Evolutionary conservation across 2,113 vertebrate genomes (phyloP).

Genomic region (Ibidorhyncha struthersii): DNA sequence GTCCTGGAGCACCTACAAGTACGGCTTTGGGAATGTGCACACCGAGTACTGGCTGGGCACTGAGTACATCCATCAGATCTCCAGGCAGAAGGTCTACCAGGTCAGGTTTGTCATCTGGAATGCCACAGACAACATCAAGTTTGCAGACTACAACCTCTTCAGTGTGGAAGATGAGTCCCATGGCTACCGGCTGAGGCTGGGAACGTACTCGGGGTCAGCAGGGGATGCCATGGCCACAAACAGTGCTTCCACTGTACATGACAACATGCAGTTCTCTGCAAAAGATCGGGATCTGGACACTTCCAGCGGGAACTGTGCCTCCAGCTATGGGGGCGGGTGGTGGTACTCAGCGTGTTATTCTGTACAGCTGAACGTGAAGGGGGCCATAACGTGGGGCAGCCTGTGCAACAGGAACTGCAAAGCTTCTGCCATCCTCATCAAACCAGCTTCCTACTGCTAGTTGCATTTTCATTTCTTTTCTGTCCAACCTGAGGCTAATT

Average conservation of each 20-base stretch:
- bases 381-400: neutral
- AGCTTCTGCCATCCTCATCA: conserved; percentile 5
- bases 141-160: conserved; percentile 36
- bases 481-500: neutral
- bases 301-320: neutral
- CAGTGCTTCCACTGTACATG: neutral
- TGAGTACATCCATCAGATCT: neutral
- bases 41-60: neutral
- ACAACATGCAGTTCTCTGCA: conserved; percentile 21
- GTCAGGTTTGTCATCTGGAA: conserved; percentile 15
- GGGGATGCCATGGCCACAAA: neutral
- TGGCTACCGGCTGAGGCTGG: neutral
- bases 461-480: neutral
- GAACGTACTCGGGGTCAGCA: accelerated
- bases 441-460: neutral
- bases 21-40: conserved; percentile 29
- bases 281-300: conserved; percentile 23
- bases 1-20: conserved; percentile 46
- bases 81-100: conserved; percentile 8
- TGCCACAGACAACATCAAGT: neutral
- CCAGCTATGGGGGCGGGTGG: neutral
- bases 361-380: neutral
- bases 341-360: conserved; percentile 1
- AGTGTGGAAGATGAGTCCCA: neutral
- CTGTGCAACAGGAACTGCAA: neutral